These are phyloP conservation scores for Oscheius sp. DNA, from an alignment of 2,888 invertebrate species.

Conservation along the genomic window DNA sequence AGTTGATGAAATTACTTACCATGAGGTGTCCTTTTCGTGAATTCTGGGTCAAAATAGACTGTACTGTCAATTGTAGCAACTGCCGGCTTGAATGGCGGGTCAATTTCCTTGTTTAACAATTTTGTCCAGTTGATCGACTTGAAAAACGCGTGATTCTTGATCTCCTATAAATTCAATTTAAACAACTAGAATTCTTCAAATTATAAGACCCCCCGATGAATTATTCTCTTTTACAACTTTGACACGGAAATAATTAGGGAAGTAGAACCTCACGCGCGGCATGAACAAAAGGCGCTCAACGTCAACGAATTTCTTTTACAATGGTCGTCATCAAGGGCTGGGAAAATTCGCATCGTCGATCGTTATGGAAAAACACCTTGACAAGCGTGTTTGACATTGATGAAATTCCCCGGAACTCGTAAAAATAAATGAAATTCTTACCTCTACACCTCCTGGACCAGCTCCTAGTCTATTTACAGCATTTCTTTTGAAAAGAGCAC, in stretches of 20 bases:
- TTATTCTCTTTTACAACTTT: no score
- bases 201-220: neutral
- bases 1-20: constrained; percentile 74
- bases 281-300: no score
- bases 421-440: neutral
- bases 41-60: constrained; percentile 97
- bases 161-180: constrained; percentile 79
- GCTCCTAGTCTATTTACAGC: constrained; percentile 85
- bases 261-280: no score
- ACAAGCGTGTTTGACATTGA: neutral
- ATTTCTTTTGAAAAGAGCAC: constrained; percentile 95
- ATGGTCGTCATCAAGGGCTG: neutral
- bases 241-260: neutral
- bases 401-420: neutral
- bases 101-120: constrained; percentile 76
- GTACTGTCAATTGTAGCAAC: constrained; percentile 90
- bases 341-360: neutral
- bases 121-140: constrained; percentile 89
- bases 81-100: constrained; percentile 96
- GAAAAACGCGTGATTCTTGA: constrained; percentile 94
- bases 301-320: neutral
- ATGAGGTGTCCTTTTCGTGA: constrained; percentile 94
- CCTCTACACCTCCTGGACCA: constrained; percentile 52
- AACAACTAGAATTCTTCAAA: neutral
- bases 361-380: neutral